Conservation (phyloP, 1,140 invertebrate genomes). For the Zophobas morio region DNA sequence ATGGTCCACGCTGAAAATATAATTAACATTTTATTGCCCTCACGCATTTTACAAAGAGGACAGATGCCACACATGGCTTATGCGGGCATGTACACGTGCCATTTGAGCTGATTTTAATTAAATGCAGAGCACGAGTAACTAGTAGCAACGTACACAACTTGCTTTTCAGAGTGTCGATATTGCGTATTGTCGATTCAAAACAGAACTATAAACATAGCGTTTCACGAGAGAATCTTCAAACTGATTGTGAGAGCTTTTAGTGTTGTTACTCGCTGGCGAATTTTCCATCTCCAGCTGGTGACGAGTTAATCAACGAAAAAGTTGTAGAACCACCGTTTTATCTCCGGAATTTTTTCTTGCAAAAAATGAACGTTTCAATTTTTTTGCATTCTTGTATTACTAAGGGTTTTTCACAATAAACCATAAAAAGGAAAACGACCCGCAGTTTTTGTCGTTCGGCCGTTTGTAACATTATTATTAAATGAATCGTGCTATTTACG, state of each 20-base stretch:
- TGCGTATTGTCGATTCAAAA: neutral
- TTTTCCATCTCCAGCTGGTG: neutral
- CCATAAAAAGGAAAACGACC: neutral
- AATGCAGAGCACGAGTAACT: conserved; percentile 14
- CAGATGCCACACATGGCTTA: conserved; percentile 11
- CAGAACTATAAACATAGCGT: neutral
- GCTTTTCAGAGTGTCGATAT: conserved; percentile 1
- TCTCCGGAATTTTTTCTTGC: neutral
- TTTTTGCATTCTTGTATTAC: neutral
- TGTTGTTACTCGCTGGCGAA: neutral
- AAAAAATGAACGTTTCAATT: neutral
- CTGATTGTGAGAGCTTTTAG: neutral
- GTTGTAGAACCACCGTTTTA: neutral
- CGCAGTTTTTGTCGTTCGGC: neutral
- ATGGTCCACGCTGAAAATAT: neutral
- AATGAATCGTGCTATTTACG: conserved; percentile 6
- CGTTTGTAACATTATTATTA: conserved; percentile 9
- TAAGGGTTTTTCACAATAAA: conserved; percentile 1
- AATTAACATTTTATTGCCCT: conserved; percentile 28
- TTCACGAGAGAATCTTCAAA: neutral
- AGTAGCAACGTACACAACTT: conserved; percentile 12
- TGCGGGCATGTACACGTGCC: conserved; percentile 16
- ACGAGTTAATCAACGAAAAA: neutral
- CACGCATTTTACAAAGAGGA: conserved; percentile 12
- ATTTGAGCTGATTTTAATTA: conserved; percentile 22